Base-by-base conservation (phyloP, 35 echinoderm and acorn worm genomes). In the Strongylocentrotus purpuratus region DNA sequence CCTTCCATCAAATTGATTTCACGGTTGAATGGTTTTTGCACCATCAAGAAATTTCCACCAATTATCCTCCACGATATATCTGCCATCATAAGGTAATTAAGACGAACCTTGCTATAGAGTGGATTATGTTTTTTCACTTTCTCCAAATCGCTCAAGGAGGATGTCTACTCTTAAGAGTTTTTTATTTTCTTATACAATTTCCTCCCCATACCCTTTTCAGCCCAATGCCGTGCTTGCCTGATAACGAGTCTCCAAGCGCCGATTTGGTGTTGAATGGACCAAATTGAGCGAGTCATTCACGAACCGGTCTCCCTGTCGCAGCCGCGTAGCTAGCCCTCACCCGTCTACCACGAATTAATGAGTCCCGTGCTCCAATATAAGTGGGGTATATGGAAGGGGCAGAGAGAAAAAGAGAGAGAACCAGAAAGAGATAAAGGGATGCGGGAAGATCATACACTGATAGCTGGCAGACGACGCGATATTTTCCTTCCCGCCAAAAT, bases 261-360 rank as follows among this genome's bases (percentile, higher is more conserved):
- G 45, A 93, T 93, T 93, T 93, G 33, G 10, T 47, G 45, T 58
- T 89, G 87, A 93, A 50, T 93, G 91, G 91, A 32, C 46, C 91
- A 93, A 93, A 93, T 93, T 93, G 91, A 47, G 91, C 91, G 91
- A 47, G 91, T 93, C 91, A 93, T 58, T n/a, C 87, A 33, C 45
- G 33, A 89, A 25, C 87, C 87, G n/a, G 12, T 89, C 18, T 46
- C 33, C 87, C 87, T 46, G 87, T 89, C 87, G 87, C 87, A 46
- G 7, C 12, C 45, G 87, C 87, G 87, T 89, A 46, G 87, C 45
- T 41, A 45, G 20, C 32, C 87, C 45, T 41, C 87, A n/a, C 15
- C 14, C 87, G 87, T 46, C 45, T 46, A 31, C 20, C 18, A 28
- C 9, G 25, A 46, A 89, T 89, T 89, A 89, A 89, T 89, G 87